Base-by-base conservation (phyloP, 2,113 vertebrate genomes). In the Cyanoderma ruficeps region DNA sequence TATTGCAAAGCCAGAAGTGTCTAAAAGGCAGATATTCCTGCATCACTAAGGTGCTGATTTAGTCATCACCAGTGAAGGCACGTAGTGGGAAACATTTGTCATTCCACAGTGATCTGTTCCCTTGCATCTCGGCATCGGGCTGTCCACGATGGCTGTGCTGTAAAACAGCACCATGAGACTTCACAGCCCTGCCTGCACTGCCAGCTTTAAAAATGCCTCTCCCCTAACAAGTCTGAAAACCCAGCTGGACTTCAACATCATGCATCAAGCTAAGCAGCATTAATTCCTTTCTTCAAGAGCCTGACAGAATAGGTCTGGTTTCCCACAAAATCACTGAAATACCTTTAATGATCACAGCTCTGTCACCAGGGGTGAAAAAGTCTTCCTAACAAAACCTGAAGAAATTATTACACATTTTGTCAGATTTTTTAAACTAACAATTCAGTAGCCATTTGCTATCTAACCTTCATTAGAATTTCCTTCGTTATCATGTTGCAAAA, bases 401-500 rank as follows among this genome's bases (percentile, higher is more conserved):
- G 87, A 87, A 81, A 83, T 41, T 46, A 93, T 46, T 93, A 90
- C 69, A 59, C 74, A 39, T 20, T 95, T 94, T 93, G 93, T 91
- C 65, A 83, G 77, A 68, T 91, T 86, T 92, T 90, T 80, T 82
- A 96, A 96, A 93, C 60, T 93, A 83, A 93, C 7, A 27, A 76
- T 82, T 96, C 64, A 52, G 80, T 68, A 92, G 80, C 53, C 94
- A 94, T 85, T 97, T 97, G 86, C 75, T 85, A 74, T 75, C 78
- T 94, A 53, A 83, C 83, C 79, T 97, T 97, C 95, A 97, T 95
- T 96, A 90, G 89, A 97, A 93, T 83, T 96, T 96, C 91, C 85
- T 96, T 97, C 95, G 94, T 97, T 96, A 97, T 84, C 89, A 92
- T 71, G 72, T 95, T 96, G 92, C 94, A 96, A 96, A 92, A 97